Conservation (phyloP, 35 echinoderm and acorn worm genomes). For the Ophiothrix spiculata region DNA sequence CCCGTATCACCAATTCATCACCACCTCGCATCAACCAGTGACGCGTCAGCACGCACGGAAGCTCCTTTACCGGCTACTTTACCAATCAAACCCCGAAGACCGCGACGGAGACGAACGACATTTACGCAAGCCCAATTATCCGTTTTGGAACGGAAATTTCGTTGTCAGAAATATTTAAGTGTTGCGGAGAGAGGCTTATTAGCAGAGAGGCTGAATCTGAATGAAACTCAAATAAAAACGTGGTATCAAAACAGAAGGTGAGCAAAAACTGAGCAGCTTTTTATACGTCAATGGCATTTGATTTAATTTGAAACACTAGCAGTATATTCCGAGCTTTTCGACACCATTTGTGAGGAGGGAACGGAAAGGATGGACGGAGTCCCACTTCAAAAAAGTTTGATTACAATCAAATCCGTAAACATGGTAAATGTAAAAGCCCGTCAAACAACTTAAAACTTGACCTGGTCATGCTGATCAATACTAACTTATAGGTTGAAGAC, state of each 20-base stretch:
- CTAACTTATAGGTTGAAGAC: too few species aligned
- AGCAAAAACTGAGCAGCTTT: too few species aligned
- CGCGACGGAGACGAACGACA: constrained; percentile 54
- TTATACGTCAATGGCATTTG: background rate
- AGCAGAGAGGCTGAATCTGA: constrained; percentile 55
- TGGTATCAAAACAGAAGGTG: constrained; percentile 72
- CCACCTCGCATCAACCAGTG: background rate
- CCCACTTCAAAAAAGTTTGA: too few species aligned
- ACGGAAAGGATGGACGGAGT: background rate
- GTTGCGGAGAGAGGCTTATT: constrained; percentile 59
- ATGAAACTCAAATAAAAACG: constrained; percentile 74
- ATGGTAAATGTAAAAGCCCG: too few species aligned
- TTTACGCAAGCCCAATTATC: constrained; percentile 63
- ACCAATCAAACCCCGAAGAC: constrained; percentile 67
- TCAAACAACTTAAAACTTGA: too few species aligned
- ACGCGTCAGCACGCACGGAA: constrained; percentile 18
- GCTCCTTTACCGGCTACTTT: constrained; percentile 60
- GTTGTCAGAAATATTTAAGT: constrained; percentile 71
- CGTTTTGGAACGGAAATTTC: constrained; percentile 64
- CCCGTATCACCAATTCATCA: background rate
- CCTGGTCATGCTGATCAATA: too few species aligned
- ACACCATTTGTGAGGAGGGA: background rate
- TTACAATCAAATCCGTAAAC: too few species aligned
- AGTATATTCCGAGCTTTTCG: background rate
- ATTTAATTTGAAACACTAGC: background rate